These are phyloP conservation scores for Apeira syringaria DNA, from an alignment of 2,888 invertebrate genomes.

Conservation along the genomic window DNA sequence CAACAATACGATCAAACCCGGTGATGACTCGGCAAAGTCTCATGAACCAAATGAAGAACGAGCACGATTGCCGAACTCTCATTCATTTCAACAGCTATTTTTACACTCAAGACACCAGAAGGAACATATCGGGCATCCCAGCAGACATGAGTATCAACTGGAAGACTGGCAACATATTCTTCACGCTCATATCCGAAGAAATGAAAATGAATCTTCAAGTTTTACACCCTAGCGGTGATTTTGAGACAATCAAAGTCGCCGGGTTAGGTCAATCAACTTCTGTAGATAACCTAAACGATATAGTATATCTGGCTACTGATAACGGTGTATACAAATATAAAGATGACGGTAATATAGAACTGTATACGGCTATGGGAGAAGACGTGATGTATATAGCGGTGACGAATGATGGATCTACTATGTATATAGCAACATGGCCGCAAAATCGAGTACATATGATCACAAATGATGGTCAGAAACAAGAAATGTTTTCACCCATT, in stretches of 20 bases:
- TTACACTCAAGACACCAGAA: constrained; percentile 51
- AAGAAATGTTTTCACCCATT: constrained; percentile 57
- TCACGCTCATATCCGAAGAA: constrained; percentile 67
- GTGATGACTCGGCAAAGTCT: constrained; percentile 56
- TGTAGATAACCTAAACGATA: constrained; percentile 75
- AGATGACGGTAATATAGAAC: constrained; percentile 57
- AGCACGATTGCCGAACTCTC: constrained; percentile 50
- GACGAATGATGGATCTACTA: constrained; percentile 53
- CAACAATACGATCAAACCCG: constrained; percentile 42
- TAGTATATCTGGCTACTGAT: constrained; percentile 73
- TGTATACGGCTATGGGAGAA: constrained; percentile 65
- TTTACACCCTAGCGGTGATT: constrained; percentile 54
- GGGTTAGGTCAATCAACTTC: constrained; percentile 71
- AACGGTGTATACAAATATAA: constrained; percentile 75
- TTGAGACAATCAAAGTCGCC: constrained; percentile 61
- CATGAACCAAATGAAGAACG: constrained; percentile 38
- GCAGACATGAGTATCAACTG: constrained; percentile 72
- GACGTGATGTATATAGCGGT: constrained; percentile 74
- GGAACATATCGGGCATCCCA: constrained; percentile 61
- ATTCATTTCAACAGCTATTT: constrained; percentile 60
- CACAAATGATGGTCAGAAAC: constrained; percentile 59
- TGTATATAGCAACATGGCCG: constrained; percentile 76
- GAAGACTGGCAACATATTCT: constrained; percentile 68
- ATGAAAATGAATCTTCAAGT: constrained; percentile 71
- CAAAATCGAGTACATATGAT: constrained; percentile 71